phyloP scores from a whole-genome alignment of 2,888 invertebrate genomes.

The Stenurella melanura region DNA sequence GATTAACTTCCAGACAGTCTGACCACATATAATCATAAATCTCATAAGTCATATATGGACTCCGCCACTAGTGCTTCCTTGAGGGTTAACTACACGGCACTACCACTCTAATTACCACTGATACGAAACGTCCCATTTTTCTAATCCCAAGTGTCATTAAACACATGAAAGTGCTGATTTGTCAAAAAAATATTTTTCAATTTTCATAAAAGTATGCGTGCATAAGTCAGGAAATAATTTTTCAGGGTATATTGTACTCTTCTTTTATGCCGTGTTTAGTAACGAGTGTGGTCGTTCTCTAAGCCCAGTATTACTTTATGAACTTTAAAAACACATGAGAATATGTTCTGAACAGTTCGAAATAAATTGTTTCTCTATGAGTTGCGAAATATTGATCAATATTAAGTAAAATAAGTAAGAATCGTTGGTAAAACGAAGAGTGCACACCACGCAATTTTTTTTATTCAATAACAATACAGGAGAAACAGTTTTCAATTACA shows the following conservation, averaged over 20 bases:
- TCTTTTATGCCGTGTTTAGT: not conserved
- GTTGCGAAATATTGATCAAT: constrained; percentile 1
- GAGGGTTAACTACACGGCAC: constrained; percentile 25
- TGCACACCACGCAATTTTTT: too few relatives aligned
- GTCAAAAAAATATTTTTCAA: not conserved
- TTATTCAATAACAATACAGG: too few relatives aligned
- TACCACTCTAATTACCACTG: constrained; percentile 4
- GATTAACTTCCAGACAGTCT: constrained; percentile 56
- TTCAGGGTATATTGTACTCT: not conserved
- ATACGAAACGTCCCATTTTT: constrained; percentile 14
- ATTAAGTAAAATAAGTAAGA: too few relatives aligned
- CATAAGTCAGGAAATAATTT: not conserved
- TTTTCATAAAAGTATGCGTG: not conserved
- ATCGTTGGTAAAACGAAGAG: too few relatives aligned
- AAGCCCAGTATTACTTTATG: not conserved
- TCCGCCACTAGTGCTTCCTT: constrained; percentile 32
- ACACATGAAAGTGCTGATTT: not conserved
- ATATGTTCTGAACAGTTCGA: not conserved
- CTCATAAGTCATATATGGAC: constrained; percentile 53
- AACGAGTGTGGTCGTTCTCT: not conserved
- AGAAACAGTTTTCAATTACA: too few relatives aligned
- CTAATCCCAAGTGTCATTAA: constrained; percentile 8
- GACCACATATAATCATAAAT: constrained; percentile 55
- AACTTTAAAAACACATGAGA: not conserved
- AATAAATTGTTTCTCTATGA: constrained; percentile 23